Evolutionary conservation across 92 coral and sea anemone species (phyloP), one percentile per base, ranked within the genome.

Genomic region (Heliopora coerulea): DNA sequence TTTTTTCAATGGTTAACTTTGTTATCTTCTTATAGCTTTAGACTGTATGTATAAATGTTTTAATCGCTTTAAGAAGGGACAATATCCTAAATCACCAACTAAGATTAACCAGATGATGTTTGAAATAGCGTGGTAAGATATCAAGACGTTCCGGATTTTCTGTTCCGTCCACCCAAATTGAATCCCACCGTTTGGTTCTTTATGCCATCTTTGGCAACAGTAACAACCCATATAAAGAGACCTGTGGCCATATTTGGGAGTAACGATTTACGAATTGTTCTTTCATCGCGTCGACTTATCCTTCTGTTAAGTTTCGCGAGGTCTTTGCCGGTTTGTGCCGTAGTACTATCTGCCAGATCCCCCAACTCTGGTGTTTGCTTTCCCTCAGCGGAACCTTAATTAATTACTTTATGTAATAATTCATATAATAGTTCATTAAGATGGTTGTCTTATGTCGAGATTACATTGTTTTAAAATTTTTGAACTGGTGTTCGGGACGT

Each of bases 201-300:
- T 63, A 63, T 28, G 20, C 70, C 70, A 34, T 63, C 70, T 63
- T 63, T 63, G 70, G 70, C 25, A 19, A 27, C 21, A 49, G 29
- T 32, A 19, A 27, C 50, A 37, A 34, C 50, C 70, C 31, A 63
- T 63, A 40, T 63, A 63, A 37, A 37, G 70, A n/a, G 2, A 37
- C 52, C 19, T 11, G 18, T 34, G 12, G 7, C 67, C 67, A 35
- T 63, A 63, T 63, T 63, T 40, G 54, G 54, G 24, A 1, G 13
- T 19, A 63, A 40, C 27, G 10, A 63, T 63, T 37, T 40, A 35
- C 24, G 70, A 35, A 61, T 13, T 63, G 27, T 34, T 63, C 28
- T 40, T n/a, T 63, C 7, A 37, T 19, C 30, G 23, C 17, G 26
- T 34, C 9, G 12, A 30, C 48, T 15, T n/a, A n/a, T 17, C 26